These are phyloP conservation scores for Recurvirostra avosetta DNA, from an alignment of 2,113 vertebrate genomes.

Conservation along the genomic window DNA sequence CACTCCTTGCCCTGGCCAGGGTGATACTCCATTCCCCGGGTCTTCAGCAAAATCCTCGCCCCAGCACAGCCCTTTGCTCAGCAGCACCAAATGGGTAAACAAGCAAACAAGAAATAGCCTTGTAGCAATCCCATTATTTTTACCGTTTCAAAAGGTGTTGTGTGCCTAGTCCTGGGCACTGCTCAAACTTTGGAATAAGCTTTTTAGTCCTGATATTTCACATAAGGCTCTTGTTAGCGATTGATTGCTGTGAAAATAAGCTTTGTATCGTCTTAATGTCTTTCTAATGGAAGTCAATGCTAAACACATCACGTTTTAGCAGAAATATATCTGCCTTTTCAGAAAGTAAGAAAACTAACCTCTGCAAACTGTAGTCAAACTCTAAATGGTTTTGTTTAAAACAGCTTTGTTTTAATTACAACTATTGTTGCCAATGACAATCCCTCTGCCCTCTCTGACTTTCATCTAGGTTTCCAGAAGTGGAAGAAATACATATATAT, in stretches of 20 bases:
- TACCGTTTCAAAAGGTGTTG: not conserved
- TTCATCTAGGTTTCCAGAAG: not conserved
- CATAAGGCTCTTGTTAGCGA: not conserved
- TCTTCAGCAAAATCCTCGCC: not conserved
- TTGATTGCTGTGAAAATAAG: not conserved
- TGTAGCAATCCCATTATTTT: not conserved
- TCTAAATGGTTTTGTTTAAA: not conserved
- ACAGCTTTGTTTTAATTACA: not conserved
- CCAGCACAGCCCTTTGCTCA: not conserved
- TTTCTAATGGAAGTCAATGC: slow-evolving; percentile 1
- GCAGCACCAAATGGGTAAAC: not conserved
- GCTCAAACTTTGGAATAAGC: not conserved
- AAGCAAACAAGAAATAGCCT: not conserved
- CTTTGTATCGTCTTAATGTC: not conserved
- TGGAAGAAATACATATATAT: not conserved
- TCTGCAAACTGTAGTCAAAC: not conserved
- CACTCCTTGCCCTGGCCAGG: not conserved
- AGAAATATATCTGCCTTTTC: not conserved
- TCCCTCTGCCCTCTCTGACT: not conserved
- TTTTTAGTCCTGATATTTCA: not conserved
- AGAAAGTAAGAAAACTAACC: not conserved
- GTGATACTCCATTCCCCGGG: not conserved
- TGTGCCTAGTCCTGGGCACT: not conserved
- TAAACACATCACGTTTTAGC: not conserved
- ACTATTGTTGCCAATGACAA: not conserved